A percentile compares a stretch with the other conserved stretches of the same genome.
These are phyloP conservation scores for Yasuhikotakia modesta DNA, from an alignment of 2,797 vertebrate species.

Conservation along the genomic window DNA sequence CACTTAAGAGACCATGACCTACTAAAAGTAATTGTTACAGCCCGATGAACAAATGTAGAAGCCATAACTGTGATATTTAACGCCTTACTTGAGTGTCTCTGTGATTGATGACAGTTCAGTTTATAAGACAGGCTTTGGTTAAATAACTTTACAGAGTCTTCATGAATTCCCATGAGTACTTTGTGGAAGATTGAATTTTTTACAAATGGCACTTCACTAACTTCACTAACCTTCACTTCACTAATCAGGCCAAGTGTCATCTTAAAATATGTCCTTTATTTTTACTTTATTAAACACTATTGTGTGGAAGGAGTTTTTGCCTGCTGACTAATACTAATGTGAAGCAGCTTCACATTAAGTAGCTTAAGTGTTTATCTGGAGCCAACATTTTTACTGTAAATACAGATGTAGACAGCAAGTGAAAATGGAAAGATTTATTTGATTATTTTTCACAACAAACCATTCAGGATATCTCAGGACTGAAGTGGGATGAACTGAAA, in stretches of 20 bases:
- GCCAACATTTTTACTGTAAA: too few relatives aligned
- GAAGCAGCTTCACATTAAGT: neutral
- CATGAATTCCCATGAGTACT: neutral
- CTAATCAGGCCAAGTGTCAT: slow-evolving; percentile 1
- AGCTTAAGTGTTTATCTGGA: too few relatives aligned
- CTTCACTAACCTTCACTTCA: too few relatives aligned
- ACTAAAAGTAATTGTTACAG: slow-evolving; percentile 1
- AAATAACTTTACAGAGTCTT: neutral
- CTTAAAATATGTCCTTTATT: neutral
- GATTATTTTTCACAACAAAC: neutral
- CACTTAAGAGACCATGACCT: neutral
- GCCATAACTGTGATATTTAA: neutral
- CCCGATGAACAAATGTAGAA: neutral
- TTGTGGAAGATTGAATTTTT: neutral
- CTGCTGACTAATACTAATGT: neutral
- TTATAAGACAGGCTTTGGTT: neutral
- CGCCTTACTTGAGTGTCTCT: neutral
- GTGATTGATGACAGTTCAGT: slow-evolving; percentile 4
- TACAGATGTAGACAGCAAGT: too few relatives aligned
- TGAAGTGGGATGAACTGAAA: neutral
- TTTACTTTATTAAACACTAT: neutral
- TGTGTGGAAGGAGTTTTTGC: neutral
- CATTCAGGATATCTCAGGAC: neutral
- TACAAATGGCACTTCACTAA: slow-evolving; percentile 10
- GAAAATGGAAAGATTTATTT: too few relatives aligned